A percentile compares a stretch with the other conserved stretches of the same genome.
These are phyloP conservation scores for Gallinago stenura DNA, from an alignment of 2,797 vertebrate genomes.

Conservation along the genomic window DNA sequence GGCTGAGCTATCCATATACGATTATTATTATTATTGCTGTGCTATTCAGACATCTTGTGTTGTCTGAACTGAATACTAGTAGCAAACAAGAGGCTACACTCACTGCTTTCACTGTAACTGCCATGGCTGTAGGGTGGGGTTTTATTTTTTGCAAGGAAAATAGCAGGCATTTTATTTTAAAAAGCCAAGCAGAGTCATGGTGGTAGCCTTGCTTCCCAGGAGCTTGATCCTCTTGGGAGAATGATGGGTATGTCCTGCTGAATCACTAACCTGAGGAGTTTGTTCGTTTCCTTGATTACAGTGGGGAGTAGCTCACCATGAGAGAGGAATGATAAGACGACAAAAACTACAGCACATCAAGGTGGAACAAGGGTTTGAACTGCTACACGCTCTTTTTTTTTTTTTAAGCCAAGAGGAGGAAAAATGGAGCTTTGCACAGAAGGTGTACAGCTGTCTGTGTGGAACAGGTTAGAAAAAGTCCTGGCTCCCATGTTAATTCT, in stretches of 20 bases:
- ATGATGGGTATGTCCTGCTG: background rate
- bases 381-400: background rate
- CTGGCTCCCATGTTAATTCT: background rate
- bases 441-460: background rate
- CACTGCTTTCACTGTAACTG: background rate
- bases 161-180: background rate
- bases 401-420: background rate
- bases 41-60: background rate
- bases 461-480: background rate
- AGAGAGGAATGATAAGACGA: background rate
- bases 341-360: background rate
- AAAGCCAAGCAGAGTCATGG: background rate
- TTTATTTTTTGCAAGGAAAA: background rate
- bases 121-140: background rate
- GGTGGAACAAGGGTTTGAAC: background rate
- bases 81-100: background rate
- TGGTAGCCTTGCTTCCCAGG: background rate
- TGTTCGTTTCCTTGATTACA: background rate
- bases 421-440: background rate
- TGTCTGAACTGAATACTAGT: no score
- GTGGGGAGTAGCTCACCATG: background rate
- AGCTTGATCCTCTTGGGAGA: background rate
- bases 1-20: background rate
- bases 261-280: background rate
- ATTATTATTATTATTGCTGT: background rate